Conservation (phyloP, 2,797 vertebrate genomes). For the Melanotaenia trifasciata region DNA sequence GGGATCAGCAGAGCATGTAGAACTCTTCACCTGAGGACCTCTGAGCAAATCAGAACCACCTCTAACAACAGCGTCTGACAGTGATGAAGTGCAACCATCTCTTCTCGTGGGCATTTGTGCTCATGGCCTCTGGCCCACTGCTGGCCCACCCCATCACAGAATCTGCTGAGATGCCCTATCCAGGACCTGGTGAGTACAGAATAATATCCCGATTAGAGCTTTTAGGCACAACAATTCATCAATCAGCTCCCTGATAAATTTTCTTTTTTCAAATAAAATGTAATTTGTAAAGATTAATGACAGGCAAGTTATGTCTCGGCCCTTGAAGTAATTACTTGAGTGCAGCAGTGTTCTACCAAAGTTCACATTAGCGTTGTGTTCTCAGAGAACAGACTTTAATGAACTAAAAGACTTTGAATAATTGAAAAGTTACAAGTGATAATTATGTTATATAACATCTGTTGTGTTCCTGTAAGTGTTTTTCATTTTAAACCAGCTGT, state of each 20-base stretch:
- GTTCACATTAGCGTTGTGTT: conserved; percentile 34
- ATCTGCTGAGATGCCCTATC: conserved; percentile 80
- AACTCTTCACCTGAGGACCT: conserved; percentile 59
- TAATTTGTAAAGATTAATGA: conserved; percentile 50
- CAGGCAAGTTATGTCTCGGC: conserved; percentile 14
- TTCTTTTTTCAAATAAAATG: conserved; percentile 19
- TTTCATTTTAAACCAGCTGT: neutral
- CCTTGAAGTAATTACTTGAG: conserved; percentile 45
- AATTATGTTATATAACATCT: conserved; percentile 8
- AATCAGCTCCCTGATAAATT: conserved; percentile 30
- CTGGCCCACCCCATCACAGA: conserved; percentile 82
- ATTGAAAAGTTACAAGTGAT: neutral
- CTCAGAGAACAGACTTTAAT: conserved; percentile 3
- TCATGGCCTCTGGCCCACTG: conserved; percentile 75
- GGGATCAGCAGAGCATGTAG: conserved; percentile 38
- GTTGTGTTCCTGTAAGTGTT: neutral
- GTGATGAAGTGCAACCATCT: conserved; percentile 80
- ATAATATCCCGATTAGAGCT: conserved; percentile 22
- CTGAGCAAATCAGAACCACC: conserved; percentile 36
- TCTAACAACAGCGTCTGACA: conserved; percentile 32
- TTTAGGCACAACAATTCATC: conserved; percentile 24
- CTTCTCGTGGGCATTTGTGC: conserved; percentile 77
- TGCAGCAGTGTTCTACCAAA: conserved; percentile 27
- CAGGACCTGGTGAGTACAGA: conserved; percentile 79
- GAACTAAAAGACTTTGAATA: conserved; percentile 7